Evolutionary conservation across 2,797 vertebrate genomes (phyloP).

Genomic region (Enteromius afrohamiltoni): DNA sequence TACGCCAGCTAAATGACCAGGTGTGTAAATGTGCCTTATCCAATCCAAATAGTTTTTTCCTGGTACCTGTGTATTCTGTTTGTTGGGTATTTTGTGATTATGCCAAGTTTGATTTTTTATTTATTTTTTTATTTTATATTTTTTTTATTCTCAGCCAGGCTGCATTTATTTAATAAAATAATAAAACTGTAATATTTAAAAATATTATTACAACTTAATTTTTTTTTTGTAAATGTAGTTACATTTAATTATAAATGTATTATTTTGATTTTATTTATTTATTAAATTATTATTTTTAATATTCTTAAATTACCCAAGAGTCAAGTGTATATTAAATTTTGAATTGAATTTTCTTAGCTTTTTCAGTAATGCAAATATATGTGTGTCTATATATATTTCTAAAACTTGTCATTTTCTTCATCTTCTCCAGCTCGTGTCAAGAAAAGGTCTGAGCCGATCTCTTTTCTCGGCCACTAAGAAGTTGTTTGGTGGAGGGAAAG

Average conservation of each 20-base stretch:
- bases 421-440: slow-evolving; percentile 86
- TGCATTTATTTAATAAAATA: background rate
- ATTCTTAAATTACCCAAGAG: background rate
- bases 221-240: background rate
- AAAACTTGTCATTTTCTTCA: background rate
- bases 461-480: slow-evolving; percentile 96
- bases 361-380: background rate
- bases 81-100: background rate
- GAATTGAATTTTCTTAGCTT: background rate
- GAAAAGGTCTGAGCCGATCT: slow-evolving; percentile 96
- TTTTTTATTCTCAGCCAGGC: background rate
- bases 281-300: background rate
- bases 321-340: background rate
- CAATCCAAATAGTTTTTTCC: background rate
- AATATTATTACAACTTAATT: background rate
- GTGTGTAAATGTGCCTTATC: slow-evolving; percentile 67
- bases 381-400: background rate
- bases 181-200: background rate
- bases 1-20: slow-evolving; percentile 98
- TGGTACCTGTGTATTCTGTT: background rate
- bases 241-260: too few species aligned
- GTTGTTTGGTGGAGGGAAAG: slow-evolving; percentile 96
- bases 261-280: background rate
- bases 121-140: background rate
- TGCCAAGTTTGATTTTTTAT: background rate